A percentile compares a stretch with the other conserved stretches of the same genome.
These are phyloP conservation scores for Ranitomeya imitator DNA, from an alignment of 2,113 vertebrate species.

Conservation along the genomic window DNA sequence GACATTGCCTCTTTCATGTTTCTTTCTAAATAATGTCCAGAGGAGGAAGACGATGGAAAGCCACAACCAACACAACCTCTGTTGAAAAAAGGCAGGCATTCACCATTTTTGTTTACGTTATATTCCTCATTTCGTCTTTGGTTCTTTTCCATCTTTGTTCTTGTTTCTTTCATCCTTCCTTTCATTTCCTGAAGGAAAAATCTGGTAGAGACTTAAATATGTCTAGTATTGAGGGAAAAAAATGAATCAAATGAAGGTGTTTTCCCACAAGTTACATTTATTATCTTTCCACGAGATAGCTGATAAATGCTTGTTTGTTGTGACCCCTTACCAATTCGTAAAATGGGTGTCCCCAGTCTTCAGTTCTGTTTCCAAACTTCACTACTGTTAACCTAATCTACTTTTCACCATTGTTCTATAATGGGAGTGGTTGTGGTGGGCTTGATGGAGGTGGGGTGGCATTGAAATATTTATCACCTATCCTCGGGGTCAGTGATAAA, in stretches of 20 bases:
- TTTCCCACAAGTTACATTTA: not conserved
- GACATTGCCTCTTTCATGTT: slow-evolving; percentile 72
- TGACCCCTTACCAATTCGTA: not conserved
- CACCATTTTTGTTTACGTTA: slow-evolving; percentile 76
- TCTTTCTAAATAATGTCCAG: slow-evolving; percentile 77
- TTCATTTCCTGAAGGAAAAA: slow-evolving; percentile 50
- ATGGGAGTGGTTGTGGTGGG: no score
- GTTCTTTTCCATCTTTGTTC: slow-evolving; percentile 51
- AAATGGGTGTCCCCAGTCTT: not conserved
- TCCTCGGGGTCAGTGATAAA: not conserved
- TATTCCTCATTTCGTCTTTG: slow-evolving; percentile 61
- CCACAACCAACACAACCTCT: slow-evolving; percentile 86
- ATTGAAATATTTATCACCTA: not conserved
- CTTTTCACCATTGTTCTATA: no score
- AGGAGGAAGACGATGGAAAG: slow-evolving; percentile 95
- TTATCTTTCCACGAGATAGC: not conserved
- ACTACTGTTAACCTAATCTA: no score
- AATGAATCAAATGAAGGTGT: not conserved
- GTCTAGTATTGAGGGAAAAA: not conserved
- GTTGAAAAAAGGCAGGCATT: slow-evolving; percentile 99
- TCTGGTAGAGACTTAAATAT: not conserved
- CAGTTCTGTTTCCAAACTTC: no score
- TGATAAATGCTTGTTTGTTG: not conserved
- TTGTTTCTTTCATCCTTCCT: slow-evolving; percentile 43
- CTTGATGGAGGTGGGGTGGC: no score